Percentiles rank a stretch among this genome's conserved stretches.
Conservation (phyloP, 2,113 vertebrate genomes). For the Antechinus flavipes region DNA sequence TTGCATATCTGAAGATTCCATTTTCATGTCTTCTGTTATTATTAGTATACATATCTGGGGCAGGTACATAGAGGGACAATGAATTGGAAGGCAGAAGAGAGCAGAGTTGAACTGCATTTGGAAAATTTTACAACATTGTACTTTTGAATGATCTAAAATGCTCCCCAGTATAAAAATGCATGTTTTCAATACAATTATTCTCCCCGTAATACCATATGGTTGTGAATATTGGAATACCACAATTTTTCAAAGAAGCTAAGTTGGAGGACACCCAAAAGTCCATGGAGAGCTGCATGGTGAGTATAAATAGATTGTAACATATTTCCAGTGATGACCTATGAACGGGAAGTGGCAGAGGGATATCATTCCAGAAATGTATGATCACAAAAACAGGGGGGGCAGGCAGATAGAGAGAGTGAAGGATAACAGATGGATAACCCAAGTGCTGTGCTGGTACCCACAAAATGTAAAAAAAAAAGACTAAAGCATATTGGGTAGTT, state of each 20-base stretch:
- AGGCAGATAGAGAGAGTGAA: not conserved
- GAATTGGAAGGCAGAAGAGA: not conserved
- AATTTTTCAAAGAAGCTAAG: not conserved
- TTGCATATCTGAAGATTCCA: not conserved
- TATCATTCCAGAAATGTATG: not conserved
- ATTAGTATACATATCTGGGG: not conserved
- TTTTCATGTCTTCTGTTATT: not conserved
- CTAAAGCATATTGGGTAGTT: not conserved
- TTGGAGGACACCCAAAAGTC: conserved; percentile 1
- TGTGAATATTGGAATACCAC: not conserved
- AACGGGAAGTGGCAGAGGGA: not conserved
- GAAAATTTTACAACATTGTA: not conserved
- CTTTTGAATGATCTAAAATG: not conserved
- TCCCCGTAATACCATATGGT: not conserved
- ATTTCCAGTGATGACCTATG: not conserved
- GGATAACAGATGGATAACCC: not conserved
- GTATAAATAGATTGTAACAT: not conserved
- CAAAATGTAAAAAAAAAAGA: not conserved
- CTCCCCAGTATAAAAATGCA: not conserved
- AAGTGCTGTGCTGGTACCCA: not conserved
- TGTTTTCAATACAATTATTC: not conserved
- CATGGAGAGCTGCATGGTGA: not conserved
- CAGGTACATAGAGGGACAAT: not conserved
- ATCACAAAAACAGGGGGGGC: not conserved
- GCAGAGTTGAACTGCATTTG: not conserved